Percentiles rank a stretch among this genome's conserved stretches.
Conservation (phyloP, 2,797 vertebrate species). For the Dallia pectoralis region DNA sequence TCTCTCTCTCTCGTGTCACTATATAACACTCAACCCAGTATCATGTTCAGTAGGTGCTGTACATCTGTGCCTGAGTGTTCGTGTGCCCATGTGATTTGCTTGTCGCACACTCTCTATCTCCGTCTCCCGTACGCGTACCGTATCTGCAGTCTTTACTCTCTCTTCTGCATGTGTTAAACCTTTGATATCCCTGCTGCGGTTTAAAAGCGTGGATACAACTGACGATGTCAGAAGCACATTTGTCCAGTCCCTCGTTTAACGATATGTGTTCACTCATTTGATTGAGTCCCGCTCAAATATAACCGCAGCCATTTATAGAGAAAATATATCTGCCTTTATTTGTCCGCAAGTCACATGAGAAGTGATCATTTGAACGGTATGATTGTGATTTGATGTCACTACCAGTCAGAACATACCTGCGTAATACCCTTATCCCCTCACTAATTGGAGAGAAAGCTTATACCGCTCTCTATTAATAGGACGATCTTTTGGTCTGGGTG, state of each 20-base stretch:
- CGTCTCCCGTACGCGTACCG: neutral
- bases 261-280: constrained; percentile 14
- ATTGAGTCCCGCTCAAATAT: constrained; percentile 8
- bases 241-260: constrained; percentile 6
- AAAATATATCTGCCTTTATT: neutral
- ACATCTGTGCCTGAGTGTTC: constrained; percentile 25
- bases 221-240: constrained; percentile 17
- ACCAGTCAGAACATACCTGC: constrained; percentile 27
- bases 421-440: constrained; percentile 36
- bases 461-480: constrained; percentile 54
- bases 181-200: constrained; percentile 10
- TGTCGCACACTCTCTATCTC: neutral
- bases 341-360: neutral
- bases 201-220: constrained; percentile 15
- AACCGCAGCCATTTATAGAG: neutral
- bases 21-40: constrained; percentile 16
- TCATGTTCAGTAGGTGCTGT: constrained; percentile 19
- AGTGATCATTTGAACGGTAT: constrained; percentile 8
- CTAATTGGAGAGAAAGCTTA: constrained; percentile 66
- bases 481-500: constrained; percentile 21
- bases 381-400: constrained; percentile 9
- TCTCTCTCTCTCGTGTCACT: constrained; percentile 18
- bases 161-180: constrained; percentile 20
- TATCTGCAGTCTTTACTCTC: neutral
- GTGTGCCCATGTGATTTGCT: neutral